phyloP scores from a whole-genome alignment of 1,140 invertebrate species.

The Drosophila parabipectinata region DNA sequence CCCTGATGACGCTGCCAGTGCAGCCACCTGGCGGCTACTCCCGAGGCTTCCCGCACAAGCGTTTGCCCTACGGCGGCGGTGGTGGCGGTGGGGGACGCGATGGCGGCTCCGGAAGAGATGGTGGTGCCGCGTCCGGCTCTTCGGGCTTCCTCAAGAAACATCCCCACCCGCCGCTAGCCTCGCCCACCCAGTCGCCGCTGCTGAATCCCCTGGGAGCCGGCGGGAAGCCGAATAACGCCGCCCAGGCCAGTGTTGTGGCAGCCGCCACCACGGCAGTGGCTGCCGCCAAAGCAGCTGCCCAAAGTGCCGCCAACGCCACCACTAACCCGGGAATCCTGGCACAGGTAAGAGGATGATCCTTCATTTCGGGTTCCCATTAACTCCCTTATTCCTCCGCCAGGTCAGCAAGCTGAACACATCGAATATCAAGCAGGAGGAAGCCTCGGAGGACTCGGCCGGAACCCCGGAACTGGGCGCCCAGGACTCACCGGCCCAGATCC shows the following conservation, averaged over 20 bases:
- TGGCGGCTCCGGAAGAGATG: conserved; percentile 8
- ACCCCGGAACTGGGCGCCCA: conserved; percentile 42
- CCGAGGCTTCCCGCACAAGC: conserved; percentile 72
- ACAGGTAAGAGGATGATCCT: conserved; percentile 32
- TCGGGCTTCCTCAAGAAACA: conserved; percentile 58
- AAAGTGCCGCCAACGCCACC: conserved; percentile 76
- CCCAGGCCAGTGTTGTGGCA: conserved; percentile 72
- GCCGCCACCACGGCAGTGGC: conserved; percentile 79
- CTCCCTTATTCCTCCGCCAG: background rate
- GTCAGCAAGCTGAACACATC: conserved; percentile 51
- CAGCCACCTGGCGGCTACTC: conserved; percentile 73
- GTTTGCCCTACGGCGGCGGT: conserved; percentile 64
- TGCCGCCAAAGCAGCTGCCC: conserved; percentile 76
- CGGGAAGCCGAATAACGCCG: conserved; percentile 60
- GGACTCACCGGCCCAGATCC: conserved; percentile 12
- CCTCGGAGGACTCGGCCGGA: conserved; percentile 55
- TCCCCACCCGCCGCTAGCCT: conserved; percentile 23
- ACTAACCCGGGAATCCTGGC: conserved; percentile 80
- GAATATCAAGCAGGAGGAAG: conserved; percentile 65
- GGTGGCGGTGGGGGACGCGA: conserved; percentile 28
- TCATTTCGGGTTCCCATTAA: background rate
- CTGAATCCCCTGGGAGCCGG: conserved; percentile 15
- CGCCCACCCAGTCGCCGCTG: conserved; percentile 35
- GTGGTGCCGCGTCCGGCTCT: background rate
- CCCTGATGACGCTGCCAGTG: conserved; percentile 75